A percentile compares a stretch with the other conserved stretches of the same genome.
These are phyloP conservation scores for Harpalus rubripes DNA, from an alignment of 2,888 invertebrate species.

Conservation along the genomic window DNA sequence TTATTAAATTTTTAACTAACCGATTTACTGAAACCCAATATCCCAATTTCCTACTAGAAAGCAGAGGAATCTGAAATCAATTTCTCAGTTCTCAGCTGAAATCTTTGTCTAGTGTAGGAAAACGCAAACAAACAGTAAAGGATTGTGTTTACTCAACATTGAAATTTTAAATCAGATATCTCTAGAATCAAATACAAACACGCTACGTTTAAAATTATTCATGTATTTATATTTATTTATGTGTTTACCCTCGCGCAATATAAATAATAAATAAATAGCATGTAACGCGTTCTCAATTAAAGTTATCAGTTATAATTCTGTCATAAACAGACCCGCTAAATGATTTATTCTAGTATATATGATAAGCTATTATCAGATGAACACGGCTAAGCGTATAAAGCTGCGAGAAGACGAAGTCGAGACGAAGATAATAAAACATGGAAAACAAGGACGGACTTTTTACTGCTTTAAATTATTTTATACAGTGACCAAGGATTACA, in stretches of 20 bases:
- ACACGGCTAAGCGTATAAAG: background rate
- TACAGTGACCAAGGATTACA: background rate
- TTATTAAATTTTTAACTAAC: slow-evolving; percentile 10
- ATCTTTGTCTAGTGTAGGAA: slow-evolving; percentile 12
- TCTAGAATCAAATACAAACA: slow-evolving; percentile 13
- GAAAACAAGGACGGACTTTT: background rate
- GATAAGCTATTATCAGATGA: slow-evolving; percentile 18
- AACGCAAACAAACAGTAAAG: slow-evolving; percentile 3
- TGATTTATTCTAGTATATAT: slow-evolving; percentile 11
- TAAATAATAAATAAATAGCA: background rate
- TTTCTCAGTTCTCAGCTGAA: background rate
- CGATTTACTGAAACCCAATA: background rate
- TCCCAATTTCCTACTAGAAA: background rate
- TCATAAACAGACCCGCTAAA: background rate
- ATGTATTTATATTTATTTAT: slow-evolving; percentile 24
- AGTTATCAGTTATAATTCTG: background rate
- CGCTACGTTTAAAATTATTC: background rate
- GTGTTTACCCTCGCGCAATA: background rate
- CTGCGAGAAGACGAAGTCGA: background rate
- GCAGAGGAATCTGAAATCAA: background rate
- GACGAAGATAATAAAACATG: slow-evolving; percentile 7
- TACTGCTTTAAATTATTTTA: slow-evolving; percentile 25
- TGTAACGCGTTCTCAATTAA: background rate
- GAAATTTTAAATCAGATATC: slow-evolving; percentile 27
- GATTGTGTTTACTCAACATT: slow-evolving; percentile 6